Conservation (phyloP, 2,888 invertebrate species). For the Furcula furcula region DNA sequence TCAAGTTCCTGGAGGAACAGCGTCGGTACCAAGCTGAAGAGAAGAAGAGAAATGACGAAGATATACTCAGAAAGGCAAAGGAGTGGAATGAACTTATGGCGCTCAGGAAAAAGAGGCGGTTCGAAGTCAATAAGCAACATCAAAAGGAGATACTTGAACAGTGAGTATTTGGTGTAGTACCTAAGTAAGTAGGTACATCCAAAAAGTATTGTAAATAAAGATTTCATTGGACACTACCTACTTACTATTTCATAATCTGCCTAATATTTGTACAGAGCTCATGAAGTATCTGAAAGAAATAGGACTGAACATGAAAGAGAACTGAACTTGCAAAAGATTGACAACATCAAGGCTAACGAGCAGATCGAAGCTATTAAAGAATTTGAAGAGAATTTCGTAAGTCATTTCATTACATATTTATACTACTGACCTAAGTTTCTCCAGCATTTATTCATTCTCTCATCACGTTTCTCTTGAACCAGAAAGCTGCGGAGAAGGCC, state of each 20-base stretch:
- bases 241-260: no score
- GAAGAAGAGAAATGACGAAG: constrained; percentile 51
- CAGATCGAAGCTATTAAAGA: constrained; percentile 57
- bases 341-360: constrained; percentile 53
- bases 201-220: no score
- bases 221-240: no score
- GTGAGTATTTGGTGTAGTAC: constrained; percentile 38
- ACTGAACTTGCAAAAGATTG: constrained; percentile 54
- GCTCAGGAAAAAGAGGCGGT: constrained; percentile 39
- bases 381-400: constrained; percentile 64
- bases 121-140: constrained; percentile 56
- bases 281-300: constrained; percentile 56
- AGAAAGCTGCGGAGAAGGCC: constrained; percentile 54
- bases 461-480: no score
- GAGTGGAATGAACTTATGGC: constrained; percentile 58
- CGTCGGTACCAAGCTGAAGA: constrained; percentile 46
- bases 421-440: no score
- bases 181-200: no score
- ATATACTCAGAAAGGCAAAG: constrained; percentile 49
- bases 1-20: constrained; percentile 56
- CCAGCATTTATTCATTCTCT: no score
- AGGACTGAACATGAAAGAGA: constrained; percentile 59
- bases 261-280: constrained; percentile 39
- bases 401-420: constrained; percentile 21
- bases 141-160: constrained; percentile 64